These are phyloP conservation scores for Lepidostoma basale DNA, from an alignment of 1,140 invertebrate genomes.

Conservation along the genomic window DNA sequence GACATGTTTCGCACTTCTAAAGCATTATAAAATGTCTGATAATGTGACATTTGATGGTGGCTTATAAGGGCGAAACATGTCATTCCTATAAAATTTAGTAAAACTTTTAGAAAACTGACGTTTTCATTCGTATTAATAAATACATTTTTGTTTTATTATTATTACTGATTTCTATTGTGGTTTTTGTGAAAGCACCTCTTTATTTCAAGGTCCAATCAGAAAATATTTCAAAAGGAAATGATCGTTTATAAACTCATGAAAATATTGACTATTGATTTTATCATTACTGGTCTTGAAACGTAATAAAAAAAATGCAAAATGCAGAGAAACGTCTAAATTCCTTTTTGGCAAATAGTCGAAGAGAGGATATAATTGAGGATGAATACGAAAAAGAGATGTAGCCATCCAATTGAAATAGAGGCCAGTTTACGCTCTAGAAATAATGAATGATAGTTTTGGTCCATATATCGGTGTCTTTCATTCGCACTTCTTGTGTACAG, in stretches of 20 bases:
- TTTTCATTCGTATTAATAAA: too few species aligned
- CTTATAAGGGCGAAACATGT: too few species aligned
- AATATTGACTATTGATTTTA: background rate
- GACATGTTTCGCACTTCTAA: too few species aligned
- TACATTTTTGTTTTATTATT: too few species aligned
- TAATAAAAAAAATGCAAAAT: conserved; percentile 7
- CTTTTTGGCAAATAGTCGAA: conserved; percentile 40
- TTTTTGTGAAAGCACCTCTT: too few species aligned
- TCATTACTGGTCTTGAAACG: conserved; percentile 3
- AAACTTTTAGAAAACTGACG: too few species aligned
- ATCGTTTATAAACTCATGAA: conserved; percentile 4
- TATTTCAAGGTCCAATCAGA: too few species aligned
- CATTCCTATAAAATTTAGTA: too few species aligned
- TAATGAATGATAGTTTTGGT: conserved; percentile 38
- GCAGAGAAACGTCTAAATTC: conserved; percentile 43
- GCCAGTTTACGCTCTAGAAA: conserved; percentile 39
- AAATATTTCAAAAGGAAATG: conserved; percentile 13
- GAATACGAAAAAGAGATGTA: background rate
- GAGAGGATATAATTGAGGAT: background rate
- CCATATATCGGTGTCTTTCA: conserved; percentile 42
- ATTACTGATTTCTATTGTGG: too few species aligned
- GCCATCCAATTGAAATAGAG: conserved; percentile 12
- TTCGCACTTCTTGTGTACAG: conserved; percentile 44
- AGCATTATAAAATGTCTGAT: too few species aligned
- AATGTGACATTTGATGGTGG: too few species aligned